These are phyloP conservation scores for Aptenodytes forsteri DNA, from an alignment of 2,113 vertebrate genomes.

Conservation along the genomic window DNA sequence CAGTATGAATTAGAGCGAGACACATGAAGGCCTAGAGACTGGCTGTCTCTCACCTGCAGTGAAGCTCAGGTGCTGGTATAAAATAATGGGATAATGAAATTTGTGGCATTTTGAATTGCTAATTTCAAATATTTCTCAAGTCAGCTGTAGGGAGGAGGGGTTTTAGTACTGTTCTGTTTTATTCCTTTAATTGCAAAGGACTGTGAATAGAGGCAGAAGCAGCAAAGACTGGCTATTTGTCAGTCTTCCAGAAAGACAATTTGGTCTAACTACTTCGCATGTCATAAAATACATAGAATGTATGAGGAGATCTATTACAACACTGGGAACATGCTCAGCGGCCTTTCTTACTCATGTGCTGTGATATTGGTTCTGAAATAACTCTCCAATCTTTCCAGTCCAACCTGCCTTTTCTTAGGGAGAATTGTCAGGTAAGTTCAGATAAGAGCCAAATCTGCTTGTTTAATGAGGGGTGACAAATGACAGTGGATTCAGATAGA, in stretches of 20 bases:
- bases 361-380: neutral
- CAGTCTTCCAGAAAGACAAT: neutral
- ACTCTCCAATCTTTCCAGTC: neutral
- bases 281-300: neutral
- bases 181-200: neutral
- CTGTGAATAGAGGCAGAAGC: neutral
- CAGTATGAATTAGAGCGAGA: neutral
- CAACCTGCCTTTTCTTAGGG: neutral
- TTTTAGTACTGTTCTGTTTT: neutral
- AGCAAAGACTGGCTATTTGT: neutral
- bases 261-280: neutral
- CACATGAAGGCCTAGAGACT: neutral
- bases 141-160: neutral
- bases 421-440: neutral
- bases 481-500: neutral
- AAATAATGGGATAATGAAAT: neutral
- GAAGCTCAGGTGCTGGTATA: neutral
- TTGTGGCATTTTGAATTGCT: neutral
- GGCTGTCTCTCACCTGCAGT: neutral
- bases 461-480: conserved; percentile 10
- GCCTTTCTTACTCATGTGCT: neutral
- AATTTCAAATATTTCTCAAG: neutral
- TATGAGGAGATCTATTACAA: neutral
- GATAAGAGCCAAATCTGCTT: neutral
- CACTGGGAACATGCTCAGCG: neutral